Evolutionary conservation across 1,140 invertebrate species (phyloP).

Genomic region (Papilio xuthus): DNA sequence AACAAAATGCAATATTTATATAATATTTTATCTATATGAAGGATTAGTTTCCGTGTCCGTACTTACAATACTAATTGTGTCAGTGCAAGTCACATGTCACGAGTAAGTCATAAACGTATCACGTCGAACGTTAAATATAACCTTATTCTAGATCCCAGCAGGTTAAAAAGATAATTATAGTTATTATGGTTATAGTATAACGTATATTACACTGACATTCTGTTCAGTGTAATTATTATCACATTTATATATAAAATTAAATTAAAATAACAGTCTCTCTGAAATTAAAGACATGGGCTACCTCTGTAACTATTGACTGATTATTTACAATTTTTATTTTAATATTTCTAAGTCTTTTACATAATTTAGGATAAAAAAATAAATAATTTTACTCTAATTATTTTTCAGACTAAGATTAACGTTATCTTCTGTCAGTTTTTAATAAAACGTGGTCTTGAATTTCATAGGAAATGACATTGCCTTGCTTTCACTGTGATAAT

Average conservation of each 20-base stretch:
- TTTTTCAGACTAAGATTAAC: no score
- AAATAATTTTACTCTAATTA: no score
- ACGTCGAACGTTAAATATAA: constrained; percentile 23
- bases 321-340: no score
- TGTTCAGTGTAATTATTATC: neutral
- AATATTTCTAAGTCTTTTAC: no score
- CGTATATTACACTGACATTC: neutral
- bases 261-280: neutral
- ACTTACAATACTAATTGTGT: neutral
- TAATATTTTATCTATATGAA: neutral
- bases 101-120: constrained; percentile 23
- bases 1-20: neutral
- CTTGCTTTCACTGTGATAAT: constrained; percentile 6
- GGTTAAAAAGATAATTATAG: constrained; percentile 6
- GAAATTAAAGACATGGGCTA: no score
- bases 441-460: neutral
- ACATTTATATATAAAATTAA: neutral
- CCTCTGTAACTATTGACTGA: no score
- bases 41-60: constrained; percentile 9
- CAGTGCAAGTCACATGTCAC: constrained; percentile 25
- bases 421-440: neutral
- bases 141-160: constrained; percentile 24
- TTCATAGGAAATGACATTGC: neutral
- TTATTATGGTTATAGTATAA: neutral
- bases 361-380: no score